phyloP scores from a whole-genome alignment of 2,113 vertebrate species.

The Sclerurus mexicanus region DNA sequence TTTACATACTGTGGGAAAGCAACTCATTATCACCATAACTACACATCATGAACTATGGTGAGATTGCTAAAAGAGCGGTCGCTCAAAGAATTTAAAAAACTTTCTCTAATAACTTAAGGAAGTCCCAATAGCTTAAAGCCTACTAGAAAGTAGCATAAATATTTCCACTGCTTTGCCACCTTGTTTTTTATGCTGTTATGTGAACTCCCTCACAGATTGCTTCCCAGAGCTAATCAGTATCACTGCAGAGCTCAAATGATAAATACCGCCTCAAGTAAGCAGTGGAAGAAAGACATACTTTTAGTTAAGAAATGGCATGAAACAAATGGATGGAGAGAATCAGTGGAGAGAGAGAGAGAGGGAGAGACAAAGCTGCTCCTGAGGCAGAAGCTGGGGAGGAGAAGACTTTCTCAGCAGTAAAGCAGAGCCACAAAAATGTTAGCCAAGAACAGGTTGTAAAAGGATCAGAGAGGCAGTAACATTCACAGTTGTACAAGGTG shows the following conservation, averaged over 20 bases:
- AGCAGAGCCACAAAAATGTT: background rate
- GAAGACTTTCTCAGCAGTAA: background rate
- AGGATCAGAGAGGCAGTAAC: background rate
- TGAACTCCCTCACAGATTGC: background rate
- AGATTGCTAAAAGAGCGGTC: background rate
- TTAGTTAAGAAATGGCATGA: background rate
- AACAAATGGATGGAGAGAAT: background rate
- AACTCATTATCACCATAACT: background rate
- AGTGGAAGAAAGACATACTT: background rate
- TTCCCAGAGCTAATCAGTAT: background rate
- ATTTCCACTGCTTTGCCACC: background rate
- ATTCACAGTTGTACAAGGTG: background rate
- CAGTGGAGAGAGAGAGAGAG: background rate
- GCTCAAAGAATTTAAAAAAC: background rate
- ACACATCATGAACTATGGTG: rapidly evolving
- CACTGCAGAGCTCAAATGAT: background rate
- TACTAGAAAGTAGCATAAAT: background rate
- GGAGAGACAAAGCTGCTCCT: background rate
- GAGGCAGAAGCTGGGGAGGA: background rate
- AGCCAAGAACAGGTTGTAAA: background rate
- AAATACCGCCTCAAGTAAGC: background rate
- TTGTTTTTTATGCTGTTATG: background rate
- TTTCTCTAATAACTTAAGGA: background rate
- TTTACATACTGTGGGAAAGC: background rate
- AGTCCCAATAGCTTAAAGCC: background rate